Conservation (phyloP, 2,797 vertebrate species). For the Cossypha niveicapilla region DNA sequence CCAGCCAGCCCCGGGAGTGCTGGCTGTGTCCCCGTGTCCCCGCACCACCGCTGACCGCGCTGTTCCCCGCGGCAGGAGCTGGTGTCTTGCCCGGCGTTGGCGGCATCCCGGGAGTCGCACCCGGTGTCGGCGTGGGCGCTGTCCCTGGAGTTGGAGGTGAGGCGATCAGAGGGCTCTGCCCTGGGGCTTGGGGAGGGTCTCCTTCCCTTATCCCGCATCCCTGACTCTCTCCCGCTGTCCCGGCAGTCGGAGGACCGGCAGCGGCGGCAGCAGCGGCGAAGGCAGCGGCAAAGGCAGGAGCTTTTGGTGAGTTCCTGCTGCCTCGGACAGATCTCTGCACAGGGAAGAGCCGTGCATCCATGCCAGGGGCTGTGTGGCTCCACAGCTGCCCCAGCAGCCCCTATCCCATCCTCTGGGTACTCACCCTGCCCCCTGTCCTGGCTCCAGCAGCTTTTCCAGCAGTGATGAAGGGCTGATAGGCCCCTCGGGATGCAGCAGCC, state of each 20-base stretch:
- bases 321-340: rapidly evolving
- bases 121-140: background rate
- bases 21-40: background rate
- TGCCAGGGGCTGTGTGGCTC: too few species aligned
- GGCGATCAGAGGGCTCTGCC: rapidly evolving
- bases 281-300: constrained; percentile 72
- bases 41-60: background rate
- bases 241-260: constrained; percentile 47
- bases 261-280: constrained; percentile 59
- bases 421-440: rapidly evolving
- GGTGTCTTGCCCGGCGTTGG: constrained; percentile 36
- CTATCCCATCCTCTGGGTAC: background rate
- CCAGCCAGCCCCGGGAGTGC: background rate
- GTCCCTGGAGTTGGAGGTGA: constrained; percentile 49
- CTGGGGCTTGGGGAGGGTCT: rapidly evolving
- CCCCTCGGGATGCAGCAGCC: background rate
- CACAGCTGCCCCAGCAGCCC: background rate
- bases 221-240: background rate
- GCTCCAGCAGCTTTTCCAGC: background rate
- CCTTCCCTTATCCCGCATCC: rapidly evolving
- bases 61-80: background rate
- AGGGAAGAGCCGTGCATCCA: rapidly evolving
- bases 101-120: background rate
- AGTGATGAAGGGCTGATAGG: background rate
- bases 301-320: constrained; percentile 53